Evolutionary conservation across 2,797 vertebrate genomes (phyloP).

Genomic region (Bryconaethiops microstoma): DNA sequence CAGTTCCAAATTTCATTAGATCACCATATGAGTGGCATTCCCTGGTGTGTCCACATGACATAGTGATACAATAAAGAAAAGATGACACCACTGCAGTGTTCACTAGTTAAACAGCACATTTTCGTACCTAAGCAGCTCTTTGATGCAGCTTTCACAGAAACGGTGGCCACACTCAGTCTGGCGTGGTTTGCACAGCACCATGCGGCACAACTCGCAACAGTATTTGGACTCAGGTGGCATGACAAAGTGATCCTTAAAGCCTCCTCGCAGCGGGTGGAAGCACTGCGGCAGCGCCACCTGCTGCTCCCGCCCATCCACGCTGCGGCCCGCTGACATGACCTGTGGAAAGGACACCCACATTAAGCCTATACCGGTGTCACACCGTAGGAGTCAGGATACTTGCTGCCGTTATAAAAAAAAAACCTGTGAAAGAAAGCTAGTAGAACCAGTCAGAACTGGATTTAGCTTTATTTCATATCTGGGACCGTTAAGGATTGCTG

Average conservation of each 20-base stretch:
- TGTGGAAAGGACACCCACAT: slow-evolving; percentile 51
- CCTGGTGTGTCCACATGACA: neutral
- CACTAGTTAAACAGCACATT: no score
- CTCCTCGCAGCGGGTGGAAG: slow-evolving; percentile 87
- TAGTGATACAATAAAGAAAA: neutral
- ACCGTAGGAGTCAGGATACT: no score
- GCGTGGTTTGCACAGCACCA: slow-evolving; percentile 90
- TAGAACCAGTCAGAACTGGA: no score
- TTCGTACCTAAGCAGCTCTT: slow-evolving; percentile 83
- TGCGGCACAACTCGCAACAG: slow-evolving; percentile 91
- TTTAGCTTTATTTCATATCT: neutral
- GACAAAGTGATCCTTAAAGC: slow-evolving; percentile 91
- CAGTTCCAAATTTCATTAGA: neutral
- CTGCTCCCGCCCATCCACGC: slow-evolving; percentile 83
- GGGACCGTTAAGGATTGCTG: neutral
- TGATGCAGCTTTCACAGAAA: slow-evolving; percentile 94
- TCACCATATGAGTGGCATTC: neutral
- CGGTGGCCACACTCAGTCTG: slow-evolving; percentile 97
- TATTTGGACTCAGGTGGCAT: slow-evolving; percentile 91
- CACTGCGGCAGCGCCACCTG: slow-evolving; percentile 82
- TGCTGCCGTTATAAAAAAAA: no score
- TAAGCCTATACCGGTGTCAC: no score
- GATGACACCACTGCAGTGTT: neutral
- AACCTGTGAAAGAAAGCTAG: neutral
- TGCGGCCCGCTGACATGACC: slow-evolving; percentile 91